Percentiles rank a stretch among this genome's conserved stretches.
These are phyloP conservation scores for Montipora sp. DNA, from an alignment of 64 coral and sea anemone species.

Conservation along the genomic window DNA sequence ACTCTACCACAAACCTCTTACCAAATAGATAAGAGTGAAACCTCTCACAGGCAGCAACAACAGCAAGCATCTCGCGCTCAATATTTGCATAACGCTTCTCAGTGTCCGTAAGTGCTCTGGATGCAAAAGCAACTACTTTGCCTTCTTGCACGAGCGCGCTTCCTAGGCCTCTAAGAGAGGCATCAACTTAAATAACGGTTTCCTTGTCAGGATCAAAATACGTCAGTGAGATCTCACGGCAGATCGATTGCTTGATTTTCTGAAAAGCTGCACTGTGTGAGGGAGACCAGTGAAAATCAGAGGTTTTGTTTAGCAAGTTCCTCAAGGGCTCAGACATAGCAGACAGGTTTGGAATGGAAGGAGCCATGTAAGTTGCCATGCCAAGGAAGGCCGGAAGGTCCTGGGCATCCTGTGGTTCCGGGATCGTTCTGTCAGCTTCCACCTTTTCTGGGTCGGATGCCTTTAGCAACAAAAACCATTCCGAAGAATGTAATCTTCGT, in stretches of 20 bases:
- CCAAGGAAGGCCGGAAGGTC: no score
- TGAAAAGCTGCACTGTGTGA: no score
- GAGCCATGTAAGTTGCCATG: no score
- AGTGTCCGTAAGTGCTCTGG: background rate
- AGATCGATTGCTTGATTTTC: no score
- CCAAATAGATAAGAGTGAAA: background rate
- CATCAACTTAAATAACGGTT: background rate
- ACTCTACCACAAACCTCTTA: slow-evolving; percentile 3
- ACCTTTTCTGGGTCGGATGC: no score
- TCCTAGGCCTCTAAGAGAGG: background rate
- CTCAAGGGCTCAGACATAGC: slow-evolving; percentile 40
- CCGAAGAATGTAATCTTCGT: no score
- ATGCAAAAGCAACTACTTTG: background rate
- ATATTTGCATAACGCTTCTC: background rate
- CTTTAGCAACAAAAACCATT: no score
- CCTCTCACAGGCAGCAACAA: background rate
- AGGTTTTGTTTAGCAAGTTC: slow-evolving; percentile 45
- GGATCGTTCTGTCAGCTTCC: no score
- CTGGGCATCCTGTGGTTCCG: no score
- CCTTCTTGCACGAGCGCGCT: background rate
- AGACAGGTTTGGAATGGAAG: background rate
- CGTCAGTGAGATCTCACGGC: no score
- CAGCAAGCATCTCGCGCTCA: background rate
- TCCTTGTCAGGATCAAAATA: no score
- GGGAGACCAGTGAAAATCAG: no score